Evolutionary conservation across 2,888 invertebrate species (phyloP).

Genomic region (Emmelina monodactyla): DNA sequence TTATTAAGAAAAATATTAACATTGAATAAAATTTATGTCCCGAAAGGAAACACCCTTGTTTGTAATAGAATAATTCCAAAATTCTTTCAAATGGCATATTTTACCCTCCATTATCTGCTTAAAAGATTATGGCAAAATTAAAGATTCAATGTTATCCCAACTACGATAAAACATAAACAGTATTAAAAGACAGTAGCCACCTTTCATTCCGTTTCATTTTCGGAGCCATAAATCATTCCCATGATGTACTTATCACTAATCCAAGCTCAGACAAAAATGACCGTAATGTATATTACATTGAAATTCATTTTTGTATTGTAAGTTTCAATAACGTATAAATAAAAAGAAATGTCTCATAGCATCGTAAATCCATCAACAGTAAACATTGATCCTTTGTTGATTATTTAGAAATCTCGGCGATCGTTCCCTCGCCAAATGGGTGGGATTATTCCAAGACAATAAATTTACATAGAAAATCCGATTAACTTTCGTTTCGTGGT

Average conservation of each 20-base stretch:
- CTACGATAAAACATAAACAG: constrained; percentile 14
- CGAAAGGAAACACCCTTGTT: too few relatives aligned
- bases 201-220: constrained; percentile 13
- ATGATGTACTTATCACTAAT: constrained; percentile 15
- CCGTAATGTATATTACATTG: constrained; percentile 10
- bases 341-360: constrained; percentile 24
- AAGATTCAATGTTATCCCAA: too few relatives aligned
- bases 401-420: constrained; percentile 20
- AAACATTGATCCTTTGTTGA: constrained; percentile 25
- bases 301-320: constrained; percentile 4
- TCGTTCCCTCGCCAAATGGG: constrained; percentile 26
- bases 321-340: constrained; percentile 16
- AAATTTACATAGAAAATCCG: constrained; percentile 48
- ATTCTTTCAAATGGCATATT: too few relatives aligned
- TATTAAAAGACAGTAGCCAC: constrained; percentile 22
- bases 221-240: constrained; percentile 23
- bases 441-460: constrained; percentile 42
- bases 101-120: too few relatives aligned
- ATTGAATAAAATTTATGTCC: too few relatives aligned
- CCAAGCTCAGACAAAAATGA: constrained; percentile 14
- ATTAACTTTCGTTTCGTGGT: constrained; percentile 39
- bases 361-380: constrained; percentile 34
- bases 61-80: too few relatives aligned
- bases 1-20: too few relatives aligned
- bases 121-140: too few relatives aligned